These are phyloP conservation scores for Chaetophractus vellerosus DNA, from an alignment of 2,797 vertebrate genomes.

Conservation along the genomic window DNA sequence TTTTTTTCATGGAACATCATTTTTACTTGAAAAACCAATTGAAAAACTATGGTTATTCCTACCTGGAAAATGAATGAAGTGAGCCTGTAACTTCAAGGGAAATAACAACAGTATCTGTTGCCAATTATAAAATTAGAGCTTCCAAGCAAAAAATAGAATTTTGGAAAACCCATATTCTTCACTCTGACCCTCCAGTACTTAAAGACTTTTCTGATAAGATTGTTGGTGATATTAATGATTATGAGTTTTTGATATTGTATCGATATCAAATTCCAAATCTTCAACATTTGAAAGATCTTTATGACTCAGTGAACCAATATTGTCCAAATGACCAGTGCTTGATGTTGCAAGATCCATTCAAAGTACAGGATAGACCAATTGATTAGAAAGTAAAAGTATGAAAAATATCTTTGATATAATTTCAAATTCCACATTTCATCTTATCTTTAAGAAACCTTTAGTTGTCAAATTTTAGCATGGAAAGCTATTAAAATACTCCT, in stretches of 20 bases:
- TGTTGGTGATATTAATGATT: not conserved
- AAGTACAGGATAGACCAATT: not conserved
- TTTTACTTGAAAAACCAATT: not conserved
- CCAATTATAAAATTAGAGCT: conserved; percentile 4
- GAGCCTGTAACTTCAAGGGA: not conserved
- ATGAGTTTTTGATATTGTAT: not conserved
- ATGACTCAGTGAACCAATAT: not conserved
- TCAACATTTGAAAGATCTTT: not conserved
- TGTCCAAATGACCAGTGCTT: not conserved
- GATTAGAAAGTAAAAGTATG: not conserved
- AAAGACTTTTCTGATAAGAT: conserved; percentile 1
- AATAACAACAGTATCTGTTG: not conserved
- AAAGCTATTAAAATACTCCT: not conserved
- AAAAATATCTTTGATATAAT: not conserved
- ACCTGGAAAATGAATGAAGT: not conserved
- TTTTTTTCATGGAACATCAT: not conserved
- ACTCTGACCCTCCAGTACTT: not conserved
- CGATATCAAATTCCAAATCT: not conserved
- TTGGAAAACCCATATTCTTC: not conserved
- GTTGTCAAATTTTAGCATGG: not conserved
- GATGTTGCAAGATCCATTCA: not conserved
- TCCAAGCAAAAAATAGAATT: not conserved
- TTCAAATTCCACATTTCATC: not conserved
- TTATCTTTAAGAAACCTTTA: not conserved
- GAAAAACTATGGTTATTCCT: not conserved